These are phyloP conservation scores for Oscheius sp. DNA, from an alignment of 2,888 invertebrate genomes.

Conservation along the genomic window DNA sequence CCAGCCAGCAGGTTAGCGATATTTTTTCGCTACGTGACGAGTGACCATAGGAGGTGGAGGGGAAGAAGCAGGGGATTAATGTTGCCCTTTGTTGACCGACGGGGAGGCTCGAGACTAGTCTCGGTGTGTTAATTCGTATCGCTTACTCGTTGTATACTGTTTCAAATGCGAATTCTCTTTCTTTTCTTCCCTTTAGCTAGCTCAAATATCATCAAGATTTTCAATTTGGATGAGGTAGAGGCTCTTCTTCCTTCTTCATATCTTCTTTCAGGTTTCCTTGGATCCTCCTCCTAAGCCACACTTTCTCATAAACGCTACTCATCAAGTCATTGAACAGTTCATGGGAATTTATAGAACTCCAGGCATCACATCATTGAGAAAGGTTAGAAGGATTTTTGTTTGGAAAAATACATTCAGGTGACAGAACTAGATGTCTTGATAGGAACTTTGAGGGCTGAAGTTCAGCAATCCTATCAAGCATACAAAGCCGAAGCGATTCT, in stretches of 20 bases:
- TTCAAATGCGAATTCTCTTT: constrained; percentile 4
- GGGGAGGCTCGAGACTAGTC: background rate
- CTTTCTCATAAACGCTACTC: constrained; percentile 53
- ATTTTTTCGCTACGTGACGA: constrained; percentile 5
- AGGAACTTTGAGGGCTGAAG: constrained; percentile 51
- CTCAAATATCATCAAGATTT: constrained; percentile 4
- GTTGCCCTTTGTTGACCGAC: background rate
- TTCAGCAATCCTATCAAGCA: constrained; percentile 49
- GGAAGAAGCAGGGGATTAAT: constrained; percentile 3
- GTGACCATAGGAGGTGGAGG: background rate
- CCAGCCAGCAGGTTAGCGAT: constrained; percentile 7
- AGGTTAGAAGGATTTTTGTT: constrained; percentile 29
- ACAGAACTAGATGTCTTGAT: constrained; percentile 54
- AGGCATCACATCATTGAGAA: constrained; percentile 44
- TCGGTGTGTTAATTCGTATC: constrained; percentile 6
- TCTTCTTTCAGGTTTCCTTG: constrained; percentile 19
- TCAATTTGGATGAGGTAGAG: constrained; percentile 26
- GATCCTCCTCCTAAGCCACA: constrained; percentile 54
- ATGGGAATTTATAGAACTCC: constrained; percentile 56
- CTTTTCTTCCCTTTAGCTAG: background rate
- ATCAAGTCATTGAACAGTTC: constrained; percentile 52
- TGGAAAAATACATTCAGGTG: constrained; percentile 30
- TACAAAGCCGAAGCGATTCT: constrained; percentile 53
- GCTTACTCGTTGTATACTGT: constrained; percentile 1
- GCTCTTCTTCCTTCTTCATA: background rate